These are phyloP conservation scores for Tauraco hartlaubi DNA, from an alignment of 2,797 vertebrate genomes.

Conservation along the genomic window DNA sequence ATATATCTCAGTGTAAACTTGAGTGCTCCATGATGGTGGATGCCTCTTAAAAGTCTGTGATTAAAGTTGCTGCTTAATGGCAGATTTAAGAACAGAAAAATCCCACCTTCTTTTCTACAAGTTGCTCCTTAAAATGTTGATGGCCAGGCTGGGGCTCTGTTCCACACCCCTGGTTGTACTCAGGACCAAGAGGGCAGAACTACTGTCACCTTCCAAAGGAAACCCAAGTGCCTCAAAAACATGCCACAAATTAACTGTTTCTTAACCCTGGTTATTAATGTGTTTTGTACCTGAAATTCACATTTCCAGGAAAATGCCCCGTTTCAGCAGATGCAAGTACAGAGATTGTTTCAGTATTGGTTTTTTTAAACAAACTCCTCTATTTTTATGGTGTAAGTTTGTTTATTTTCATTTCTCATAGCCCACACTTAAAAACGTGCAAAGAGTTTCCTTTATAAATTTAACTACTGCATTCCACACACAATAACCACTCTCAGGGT, in stretches of 20 bases:
- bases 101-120: background rate
- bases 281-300: background rate
- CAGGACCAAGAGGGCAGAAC: background rate
- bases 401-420: background rate
- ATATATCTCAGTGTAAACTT: background rate
- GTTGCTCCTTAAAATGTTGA: background rate
- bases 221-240: background rate
- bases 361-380: background rate
- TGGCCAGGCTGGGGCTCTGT: background rate
- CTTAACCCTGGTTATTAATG: background rate
- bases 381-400: background rate
- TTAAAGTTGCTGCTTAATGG: background rate
- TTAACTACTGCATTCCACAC: constrained; percentile 46
- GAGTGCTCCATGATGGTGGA: background rate
- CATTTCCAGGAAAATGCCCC: background rate
- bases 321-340: background rate
- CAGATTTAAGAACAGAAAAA: background rate
- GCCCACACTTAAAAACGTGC: background rate
- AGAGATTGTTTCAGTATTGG: background rate
- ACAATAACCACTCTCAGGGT: constrained; percentile 1
- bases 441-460: constrained; percentile 49
- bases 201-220: background rate
- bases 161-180: background rate
- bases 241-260: background rate
- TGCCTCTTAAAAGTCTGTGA: background rate